Base-by-base conservation (phyloP, 92 coral and sea anemone species). In the Heteractis magnifica region DNA sequence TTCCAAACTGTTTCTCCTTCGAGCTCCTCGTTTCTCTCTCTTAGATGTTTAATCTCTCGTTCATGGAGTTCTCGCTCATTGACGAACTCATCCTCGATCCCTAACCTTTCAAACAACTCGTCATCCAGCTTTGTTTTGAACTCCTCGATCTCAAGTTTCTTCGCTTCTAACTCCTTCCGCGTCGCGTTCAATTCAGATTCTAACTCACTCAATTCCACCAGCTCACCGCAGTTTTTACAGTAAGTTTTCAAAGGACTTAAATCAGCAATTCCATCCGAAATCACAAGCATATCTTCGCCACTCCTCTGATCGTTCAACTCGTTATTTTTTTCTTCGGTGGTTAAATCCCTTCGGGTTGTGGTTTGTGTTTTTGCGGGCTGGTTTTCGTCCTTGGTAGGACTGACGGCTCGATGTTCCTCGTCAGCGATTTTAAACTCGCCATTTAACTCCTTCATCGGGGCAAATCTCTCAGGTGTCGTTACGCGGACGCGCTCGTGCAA, bases 101-200 rank as follows among this genome's bases (percentile, higher is more conserved):
- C 82, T 75, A 82, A 79, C 65, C 88, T 87, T 59, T 92, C 95
- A 53, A 90, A 75, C 78, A 88, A 70, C 49, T 90, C 92, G 21
- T 90, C 93, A 52, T 90, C 92, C 20, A 86, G 79, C 65, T 87
- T 77, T 3, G 90, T 51, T 86, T 90, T 92, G 62, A 88, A 82
- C 83, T 75, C 74, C 52, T 88, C 92, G 10, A 90, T 68, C 68
- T 90, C 91, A 49, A 79, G 75, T 70, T 80, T 77, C 74, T 80
- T 85, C 19, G 90, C 48, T 64, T 89, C 84, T 72, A 90, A 79
- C 75, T 88, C 88, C 82, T 88, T 90, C 5, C 86, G 79, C 65
- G 84, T 86, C 58, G 85, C 79, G 68, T 81, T 76, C 10, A 91
- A 78, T 70, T 88, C 89, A 15, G 92, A 88, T 75, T 91, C 90